Conservation (phyloP, 1,140 invertebrate genomes). For the Lamellibrachia luymesi region DNA sequence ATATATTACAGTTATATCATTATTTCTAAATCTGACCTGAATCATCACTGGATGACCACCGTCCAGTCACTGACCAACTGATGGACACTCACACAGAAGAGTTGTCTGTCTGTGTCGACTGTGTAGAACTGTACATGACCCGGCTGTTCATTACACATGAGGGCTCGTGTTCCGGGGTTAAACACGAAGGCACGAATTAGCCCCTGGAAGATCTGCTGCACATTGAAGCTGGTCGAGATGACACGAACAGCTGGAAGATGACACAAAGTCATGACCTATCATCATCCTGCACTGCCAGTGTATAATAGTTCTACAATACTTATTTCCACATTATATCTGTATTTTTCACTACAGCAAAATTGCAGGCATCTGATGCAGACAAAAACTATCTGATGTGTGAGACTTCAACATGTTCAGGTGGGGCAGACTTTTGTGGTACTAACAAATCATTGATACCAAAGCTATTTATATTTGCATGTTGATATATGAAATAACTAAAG, state of each 20-base stretch:
- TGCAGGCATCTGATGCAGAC: too few species aligned
- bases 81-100: conserved; percentile 70
- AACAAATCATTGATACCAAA: neutral
- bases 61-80: neutral
- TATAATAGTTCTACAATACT: too few species aligned
- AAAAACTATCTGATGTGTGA: too few species aligned
- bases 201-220: conserved; percentile 68
- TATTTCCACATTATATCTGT: too few species aligned
- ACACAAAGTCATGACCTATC: neutral
- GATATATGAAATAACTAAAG: too few species aligned
- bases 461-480: too few species aligned
- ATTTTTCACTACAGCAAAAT: too few species aligned
- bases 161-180: conserved; percentile 67
- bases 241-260: conserved; percentile 60
- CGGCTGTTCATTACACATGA: conserved; percentile 74
- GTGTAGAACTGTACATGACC: conserved; percentile 82
- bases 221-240: conserved; percentile 63
- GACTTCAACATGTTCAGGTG: too few species aligned
- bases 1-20: too few species aligned
- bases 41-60: neutral
- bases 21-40: too few species aligned
- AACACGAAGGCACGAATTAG: conserved; percentile 41
- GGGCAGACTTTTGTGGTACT: too few species aligned
- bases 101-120: conserved; percentile 65
- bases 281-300: neutral